Base-by-base conservation (phyloP, 2,888 invertebrate genomes). In the Hypsopygia costalis region DNA sequence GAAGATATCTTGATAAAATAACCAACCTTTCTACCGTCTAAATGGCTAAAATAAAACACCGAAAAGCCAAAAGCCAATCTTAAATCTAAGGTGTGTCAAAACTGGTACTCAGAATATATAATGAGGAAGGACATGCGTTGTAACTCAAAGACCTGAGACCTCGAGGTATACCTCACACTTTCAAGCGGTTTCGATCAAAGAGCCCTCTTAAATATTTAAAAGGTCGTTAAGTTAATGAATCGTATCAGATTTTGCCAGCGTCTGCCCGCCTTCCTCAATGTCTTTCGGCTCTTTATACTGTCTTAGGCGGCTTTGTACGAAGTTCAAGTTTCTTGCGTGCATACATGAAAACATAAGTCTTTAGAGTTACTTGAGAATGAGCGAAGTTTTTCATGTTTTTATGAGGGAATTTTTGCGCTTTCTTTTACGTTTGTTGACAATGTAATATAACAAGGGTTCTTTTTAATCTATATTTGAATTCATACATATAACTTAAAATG, bases 201-300 rank as follows among this genome's bases (percentile, higher is more conserved):
- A 69, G 51, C 55, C 53, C 53, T 69, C 55, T 88, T 73, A 85
- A 86, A 83, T 81, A 89, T 89, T 16, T 89, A 83, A 89, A 82
- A 83, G 79, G 69, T 83, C 87, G 79, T 89, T 88, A 81, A 72
- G 70, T 73, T 88, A 89, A 89, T 89, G 89, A 89, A 89, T 85
- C 89, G 82, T 89, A 89, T 89, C 89, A 83, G 89, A 86, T 87
- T 81, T 73, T 69, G 62, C 57, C 70, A 68, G 60, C 79, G 73
- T 69, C 72, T 71, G 58, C 65, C 57, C 52, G 51, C 51, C 47
- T 52, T 60, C 63, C 57, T 74, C 73, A 72, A 74, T 70, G 51
- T 72, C 80, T 79, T 82, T 79, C 58, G 74, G 76, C 58, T 67
- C 70, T 68, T 72, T 70, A 74, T 69, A 57, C 65, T 63, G 62